These are phyloP conservation scores for Carassius auratus DNA, from an alignment of 2,113 vertebrate genomes.

Conservation along the genomic window DNA sequence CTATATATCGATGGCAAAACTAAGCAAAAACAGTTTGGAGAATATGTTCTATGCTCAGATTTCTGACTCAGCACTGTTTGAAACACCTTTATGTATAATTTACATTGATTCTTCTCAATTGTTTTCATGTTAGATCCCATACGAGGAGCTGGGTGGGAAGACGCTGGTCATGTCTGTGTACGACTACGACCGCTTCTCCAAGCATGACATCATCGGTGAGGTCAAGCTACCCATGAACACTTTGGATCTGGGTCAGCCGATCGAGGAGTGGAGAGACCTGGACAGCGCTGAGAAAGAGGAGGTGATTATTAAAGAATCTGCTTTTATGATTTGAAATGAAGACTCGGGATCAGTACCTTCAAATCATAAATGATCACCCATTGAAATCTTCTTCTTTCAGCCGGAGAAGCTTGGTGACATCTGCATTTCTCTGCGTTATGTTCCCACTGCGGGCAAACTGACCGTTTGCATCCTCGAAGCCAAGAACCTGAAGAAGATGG, in stretches of 20 bases:
- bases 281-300: slow-evolving; percentile 96
- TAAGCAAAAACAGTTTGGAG: not conserved
- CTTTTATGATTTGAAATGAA: not conserved
- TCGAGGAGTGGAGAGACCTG: slow-evolving; percentile 95
- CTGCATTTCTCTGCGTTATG: slow-evolving; percentile 95
- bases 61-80: not conserved
- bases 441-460: slow-evolving; percentile 95
- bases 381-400: slow-evolving; percentile 68
- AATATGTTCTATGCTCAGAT: not conserved
- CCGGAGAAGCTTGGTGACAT: slow-evolving; percentile 98
- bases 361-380: not conserved
- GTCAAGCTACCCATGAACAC: slow-evolving; percentile 97
- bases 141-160: slow-evolving; percentile 95
- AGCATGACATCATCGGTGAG: slow-evolving; percentile 95
- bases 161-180: slow-evolving; percentile 94
- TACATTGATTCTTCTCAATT: not conserved
- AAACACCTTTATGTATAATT: not conserved
- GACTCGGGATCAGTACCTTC: not conserved
- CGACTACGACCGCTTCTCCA: slow-evolving; percentile 97
- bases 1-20: not conserved
- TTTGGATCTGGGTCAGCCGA: slow-evolving; percentile 92
- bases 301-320: slow-evolving; percentile 70
- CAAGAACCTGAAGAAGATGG: slow-evolving; percentile 99
- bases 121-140: slow-evolving; percentile 82
- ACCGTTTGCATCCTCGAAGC: slow-evolving; percentile 98